phyloP scores from a whole-genome alignment of 2,113 vertebrate species.

The Clarias magur region DNA sequence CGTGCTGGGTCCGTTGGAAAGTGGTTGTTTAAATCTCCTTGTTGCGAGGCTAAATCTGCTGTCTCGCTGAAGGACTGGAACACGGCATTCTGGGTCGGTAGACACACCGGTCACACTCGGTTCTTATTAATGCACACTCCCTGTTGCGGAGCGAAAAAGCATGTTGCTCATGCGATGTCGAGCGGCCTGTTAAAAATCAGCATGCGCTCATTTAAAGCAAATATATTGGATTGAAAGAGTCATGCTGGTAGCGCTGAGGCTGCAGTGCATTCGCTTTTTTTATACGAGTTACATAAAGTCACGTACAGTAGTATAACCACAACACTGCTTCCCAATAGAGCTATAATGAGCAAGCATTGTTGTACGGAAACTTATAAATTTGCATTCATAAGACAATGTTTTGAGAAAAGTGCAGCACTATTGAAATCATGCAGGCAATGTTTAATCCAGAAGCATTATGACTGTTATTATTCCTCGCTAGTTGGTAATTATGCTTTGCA shows the following conservation, averaged over 20 bases:
- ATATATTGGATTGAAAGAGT: neutral
- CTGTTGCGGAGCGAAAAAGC: neutral
- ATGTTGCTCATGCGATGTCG: neutral
- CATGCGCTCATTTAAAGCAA: neutral
- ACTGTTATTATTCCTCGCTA: neutral
- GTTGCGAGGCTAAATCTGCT: slow-evolving; percentile 39
- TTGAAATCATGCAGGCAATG: neutral
- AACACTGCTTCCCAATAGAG: neutral
- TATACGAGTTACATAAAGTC: neutral
- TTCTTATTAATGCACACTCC: slow-evolving; percentile 30
- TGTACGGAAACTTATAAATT: neutral
- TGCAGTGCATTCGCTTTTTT: neutral
- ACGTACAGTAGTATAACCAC: neutral
- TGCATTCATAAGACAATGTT: neutral
- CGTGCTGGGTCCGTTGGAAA: slow-evolving; percentile 37
- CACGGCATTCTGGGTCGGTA: slow-evolving; percentile 2
- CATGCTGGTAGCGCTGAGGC: neutral
- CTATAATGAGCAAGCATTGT: neutral
- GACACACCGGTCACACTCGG: slow-evolving; percentile 9
- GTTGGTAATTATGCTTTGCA: neutral
- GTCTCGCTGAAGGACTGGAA: slow-evolving; percentile 18
- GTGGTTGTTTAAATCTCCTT: slow-evolving; percentile 44
- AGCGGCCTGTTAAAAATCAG: neutral
- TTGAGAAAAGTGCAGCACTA: neutral
- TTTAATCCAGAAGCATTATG: neutral